Evolutionary conservation across 2,113 vertebrate genomes (phyloP).

Genomic region (Delphinus delphis): DNA sequence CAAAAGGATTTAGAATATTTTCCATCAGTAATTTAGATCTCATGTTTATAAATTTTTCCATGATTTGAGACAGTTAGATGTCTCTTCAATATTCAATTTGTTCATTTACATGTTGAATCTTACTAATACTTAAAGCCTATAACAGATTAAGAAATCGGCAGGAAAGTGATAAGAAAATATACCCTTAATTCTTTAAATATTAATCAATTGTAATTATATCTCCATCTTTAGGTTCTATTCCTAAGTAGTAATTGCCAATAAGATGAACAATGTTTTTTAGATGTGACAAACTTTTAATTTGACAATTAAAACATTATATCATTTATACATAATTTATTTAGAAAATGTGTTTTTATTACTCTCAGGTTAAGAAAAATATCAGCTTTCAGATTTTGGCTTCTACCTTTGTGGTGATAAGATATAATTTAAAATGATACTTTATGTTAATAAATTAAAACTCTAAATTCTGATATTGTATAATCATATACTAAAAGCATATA

Average conservation of each 20-base stretch:
- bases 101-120: conserved; percentile 36
- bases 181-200: conserved; percentile 13
- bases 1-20: not conserved
- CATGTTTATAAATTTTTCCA: not conserved
- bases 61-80: not conserved
- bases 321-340: conserved; percentile 11
- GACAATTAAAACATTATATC: not conserved
- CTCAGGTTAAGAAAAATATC: not conserved
- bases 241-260: not conserved
- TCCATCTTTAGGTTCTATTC: not conserved
- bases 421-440: not conserved
- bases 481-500: not conserved
- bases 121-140: conserved; percentile 20
- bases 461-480: not conserved
- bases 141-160: not conserved
- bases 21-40: conserved; percentile 18
- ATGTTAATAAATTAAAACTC: not conserved
- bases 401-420: not conserved
- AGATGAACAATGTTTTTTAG: not conserved
- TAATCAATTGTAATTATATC: not conserved
- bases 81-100: conserved; percentile 10
- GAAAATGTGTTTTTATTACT: not conserved
- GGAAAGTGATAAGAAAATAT: not conserved
- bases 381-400: not conserved
- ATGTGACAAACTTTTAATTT: not conserved